Evolutionary conservation across 2,888 invertebrate species (phyloP).

Genomic region (Tetheella fluctuosa): DNA sequence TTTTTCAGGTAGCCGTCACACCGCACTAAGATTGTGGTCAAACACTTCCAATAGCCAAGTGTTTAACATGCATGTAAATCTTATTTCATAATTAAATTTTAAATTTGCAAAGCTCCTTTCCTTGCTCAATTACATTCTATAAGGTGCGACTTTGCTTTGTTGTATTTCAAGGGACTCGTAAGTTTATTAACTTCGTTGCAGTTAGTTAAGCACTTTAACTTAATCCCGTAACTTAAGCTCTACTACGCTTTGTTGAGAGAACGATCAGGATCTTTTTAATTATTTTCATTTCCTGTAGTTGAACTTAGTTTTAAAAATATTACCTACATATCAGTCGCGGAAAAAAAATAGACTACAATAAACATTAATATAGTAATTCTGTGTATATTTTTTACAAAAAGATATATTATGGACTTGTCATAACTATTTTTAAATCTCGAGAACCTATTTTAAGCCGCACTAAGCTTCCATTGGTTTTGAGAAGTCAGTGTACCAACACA

Average conservation of each 20-base stretch:
- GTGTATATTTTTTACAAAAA: too few relatives aligned
- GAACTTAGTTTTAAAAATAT: background rate
- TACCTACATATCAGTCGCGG: too few relatives aligned
- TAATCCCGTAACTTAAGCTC: conserved; percentile 24
- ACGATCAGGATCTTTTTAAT: conserved; percentile 27
- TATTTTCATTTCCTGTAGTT: conserved; percentile 22
- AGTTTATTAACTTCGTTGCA: conserved; percentile 22
- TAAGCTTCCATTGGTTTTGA: too few relatives aligned
- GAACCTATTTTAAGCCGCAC: too few relatives aligned
- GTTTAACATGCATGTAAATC: background rate
- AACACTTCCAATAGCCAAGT: too few relatives aligned
- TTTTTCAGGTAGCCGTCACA: too few relatives aligned
- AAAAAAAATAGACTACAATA: too few relatives aligned
- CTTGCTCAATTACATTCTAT: background rate
- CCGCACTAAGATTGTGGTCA: too few relatives aligned
- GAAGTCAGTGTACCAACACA: too few relatives aligned
- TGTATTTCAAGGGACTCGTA: conserved; percentile 15
- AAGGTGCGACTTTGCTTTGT: conserved; percentile 16
- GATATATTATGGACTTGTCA: too few relatives aligned
- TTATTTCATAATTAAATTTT: background rate
- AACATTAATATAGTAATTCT: too few relatives aligned
- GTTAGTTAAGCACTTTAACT: conserved; percentile 36
- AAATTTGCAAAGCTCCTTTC: background rate
- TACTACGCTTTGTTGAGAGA: conserved; percentile 33
- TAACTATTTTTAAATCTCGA: too few relatives aligned